These are phyloP conservation scores for Ophioninae sp. DNA, from an alignment of 2,888 invertebrate species.

Conservation along the genomic window DNA sequence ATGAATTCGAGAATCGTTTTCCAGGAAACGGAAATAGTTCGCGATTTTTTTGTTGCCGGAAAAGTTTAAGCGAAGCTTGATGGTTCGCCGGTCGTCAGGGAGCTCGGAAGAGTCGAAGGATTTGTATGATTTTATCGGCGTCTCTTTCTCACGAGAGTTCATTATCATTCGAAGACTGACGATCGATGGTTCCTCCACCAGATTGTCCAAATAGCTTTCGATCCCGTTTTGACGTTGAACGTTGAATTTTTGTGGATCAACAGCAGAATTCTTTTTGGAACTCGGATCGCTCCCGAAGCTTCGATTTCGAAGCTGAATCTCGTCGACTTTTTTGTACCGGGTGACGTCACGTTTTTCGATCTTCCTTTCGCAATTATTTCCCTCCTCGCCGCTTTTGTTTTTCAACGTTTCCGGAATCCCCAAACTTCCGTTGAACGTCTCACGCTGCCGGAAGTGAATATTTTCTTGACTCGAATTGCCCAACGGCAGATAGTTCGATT, in stretches of 20 bases:
- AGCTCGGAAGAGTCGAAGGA: slow-evolving; percentile 2
- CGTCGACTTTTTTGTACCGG: slow-evolving; percentile 23
- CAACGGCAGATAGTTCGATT: background rate
- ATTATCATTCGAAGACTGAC: slow-evolving; percentile 47
- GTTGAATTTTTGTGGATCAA: background rate
- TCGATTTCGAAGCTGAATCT: background rate
- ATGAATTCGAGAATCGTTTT: background rate
- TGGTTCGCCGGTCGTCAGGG: slow-evolving; percentile 11
- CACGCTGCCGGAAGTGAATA: slow-evolving; percentile 1
- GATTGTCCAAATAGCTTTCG: slow-evolving; percentile 23
- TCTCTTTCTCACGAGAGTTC: slow-evolving; percentile 6
- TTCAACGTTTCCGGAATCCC: background rate
- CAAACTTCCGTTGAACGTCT: background rate
- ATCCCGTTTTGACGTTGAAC: slow-evolving; percentile 2
- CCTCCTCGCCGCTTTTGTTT: background rate
- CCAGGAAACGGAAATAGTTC: background rate
- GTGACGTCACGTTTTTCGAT: slow-evolving; percentile 9
- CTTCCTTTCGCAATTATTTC: background rate
- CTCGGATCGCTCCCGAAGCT: background rate
- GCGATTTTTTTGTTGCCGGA: slow-evolving; percentile 9
- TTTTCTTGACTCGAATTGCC: background rate
- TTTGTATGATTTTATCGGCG: slow-evolving; percentile 3
- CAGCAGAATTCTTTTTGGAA: background rate
- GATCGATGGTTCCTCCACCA: slow-evolving; percentile 46
- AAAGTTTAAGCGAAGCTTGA: slow-evolving; percentile 32